A percentile compares a stretch with the other conserved stretches of the same genome.
Conservation (phyloP, 2,797 vertebrate genomes). For the Aeoliscus strigatus region DNA sequence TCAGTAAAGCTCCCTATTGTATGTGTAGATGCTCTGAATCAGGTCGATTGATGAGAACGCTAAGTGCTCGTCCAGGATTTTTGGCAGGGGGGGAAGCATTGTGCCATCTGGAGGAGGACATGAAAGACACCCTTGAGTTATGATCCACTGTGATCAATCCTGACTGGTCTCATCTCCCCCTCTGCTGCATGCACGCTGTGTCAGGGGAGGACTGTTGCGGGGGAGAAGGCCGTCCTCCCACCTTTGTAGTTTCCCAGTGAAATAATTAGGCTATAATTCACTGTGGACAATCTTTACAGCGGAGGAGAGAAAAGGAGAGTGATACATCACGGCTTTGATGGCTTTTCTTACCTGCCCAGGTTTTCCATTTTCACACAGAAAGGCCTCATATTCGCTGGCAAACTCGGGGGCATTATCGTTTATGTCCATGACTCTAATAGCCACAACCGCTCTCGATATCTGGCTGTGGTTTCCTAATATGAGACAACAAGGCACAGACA, state of each 20-base stretch:
- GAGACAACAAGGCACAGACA: no score
- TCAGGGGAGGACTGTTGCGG: slow-evolving; percentile 46
- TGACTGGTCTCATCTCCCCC: slow-evolving; percentile 64
- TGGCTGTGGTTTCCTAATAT: slow-evolving; percentile 99
- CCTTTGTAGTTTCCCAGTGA: slow-evolving; percentile 59
- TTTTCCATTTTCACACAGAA: slow-evolving; percentile 96
- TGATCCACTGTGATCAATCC: slow-evolving; percentile 71
- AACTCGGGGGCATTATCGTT: slow-evolving; percentile 98
- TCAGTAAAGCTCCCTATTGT: slow-evolving; percentile 57
- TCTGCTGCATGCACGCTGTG: slow-evolving; percentile 41
- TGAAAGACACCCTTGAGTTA: slow-evolving; percentile 72
- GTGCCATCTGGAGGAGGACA: slow-evolving; percentile 72
- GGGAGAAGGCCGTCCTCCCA: slow-evolving; percentile 43
- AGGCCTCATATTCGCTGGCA: slow-evolving; percentile 89
- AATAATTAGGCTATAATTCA: slow-evolving; percentile 75
- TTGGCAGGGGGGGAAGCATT: slow-evolving; percentile 63
- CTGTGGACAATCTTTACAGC: slow-evolving; percentile 63
- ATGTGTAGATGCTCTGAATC: slow-evolving; percentile 52
- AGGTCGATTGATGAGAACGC: slow-evolving; percentile 71
- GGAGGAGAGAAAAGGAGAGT: slow-evolving; percentile 37
- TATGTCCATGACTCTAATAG: slow-evolving; percentile 95
- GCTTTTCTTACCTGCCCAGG: slow-evolving; percentile 87
- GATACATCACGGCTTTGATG: slow-evolving; percentile 53
- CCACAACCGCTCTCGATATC: slow-evolving; percentile 90
- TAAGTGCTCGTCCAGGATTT: slow-evolving; percentile 66